Evolutionary conservation across 92 coral and sea anemone genomes (phyloP), one percentile per base, ranked within the genome.

Genomic region (Bergia puertoricense): DNA sequence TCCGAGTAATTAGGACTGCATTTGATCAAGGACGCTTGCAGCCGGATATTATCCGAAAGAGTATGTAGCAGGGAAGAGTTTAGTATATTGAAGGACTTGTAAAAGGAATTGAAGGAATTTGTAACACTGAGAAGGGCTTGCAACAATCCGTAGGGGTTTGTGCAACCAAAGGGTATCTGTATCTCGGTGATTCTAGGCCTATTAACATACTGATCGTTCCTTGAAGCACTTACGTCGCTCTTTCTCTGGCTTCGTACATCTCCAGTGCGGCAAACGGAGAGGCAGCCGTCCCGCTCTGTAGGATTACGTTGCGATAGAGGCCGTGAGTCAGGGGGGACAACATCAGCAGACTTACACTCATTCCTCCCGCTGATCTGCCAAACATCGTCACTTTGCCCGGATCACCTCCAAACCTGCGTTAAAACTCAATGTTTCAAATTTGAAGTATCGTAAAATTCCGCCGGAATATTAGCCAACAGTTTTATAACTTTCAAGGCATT

Each of bases 341-440:
- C 86, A 82, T 82, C 10, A 62, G 86, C 40, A 82, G 76, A n/a
- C 86, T 76, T 0, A 82, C 76, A 43, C 86, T 43, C 74, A 82
- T 82, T n/a, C 36, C 86, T 38, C 86, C 86, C 22, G 51, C 48
- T 11, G 50, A 62, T 20, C 51, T 18, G 15, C 86, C 86, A 59
- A 82, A 57, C 39, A 82, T 59, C 41, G 86, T 82, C 76, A 82
- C 86, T 14, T 82, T 82, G 86, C 45, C 51, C 16, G 86, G 86
- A 30, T 82, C 75, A 9, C 86, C 86, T 56, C 86, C 76, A 65
- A 82, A 82, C 45, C 86, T 82, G 82, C 67, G 22, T 79, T 43
- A 4, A n/a, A 6, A 4, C 45, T 38, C 46, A 74, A 4, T 74
- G 45, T 38, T 74, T 36, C 46, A 54, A 13, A 54, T 15, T 8